Evolutionary conservation across 2,888 invertebrate genomes (phyloP), one percentile per base, ranked within the genome.

Genomic region (Emmelina monodactyla): DNA sequence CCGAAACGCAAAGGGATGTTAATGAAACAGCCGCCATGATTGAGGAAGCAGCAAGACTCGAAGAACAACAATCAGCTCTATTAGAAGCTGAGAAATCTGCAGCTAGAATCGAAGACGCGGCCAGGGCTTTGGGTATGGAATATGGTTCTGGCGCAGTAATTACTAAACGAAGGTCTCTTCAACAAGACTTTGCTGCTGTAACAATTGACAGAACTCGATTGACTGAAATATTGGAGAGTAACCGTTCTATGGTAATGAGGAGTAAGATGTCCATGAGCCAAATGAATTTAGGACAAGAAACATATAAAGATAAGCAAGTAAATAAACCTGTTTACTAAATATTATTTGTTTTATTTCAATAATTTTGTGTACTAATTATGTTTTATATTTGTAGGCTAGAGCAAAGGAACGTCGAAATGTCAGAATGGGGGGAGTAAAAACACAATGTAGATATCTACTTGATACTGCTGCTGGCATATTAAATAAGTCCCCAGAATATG

Each of bases 361-460:
- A n/a, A n/a, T n/a, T n/a, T n/a, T 33, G 28, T 32, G 37, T 35
- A 32, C 37, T 37, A 22, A 33, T 19, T 16, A 37, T 42, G 33
- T 41, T 43, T 48, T 40, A 43, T 46, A 35, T 55, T 70, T 67
- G 37, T 63, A 88, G 87, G 70, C 70, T 14, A 84, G 80, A 63
- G 85, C 83, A 33, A 87, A 84, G 63, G 88, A 87, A 50, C 68
- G 69, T 22, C 79, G 89, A 35, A 71, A 44, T 53, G 66, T 47
- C 47, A 86, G 53, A 65, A 69, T 56, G 52, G 82, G 53, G 55
- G 69, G 34, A 30, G 39, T 79, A 41, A 75, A 68, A 54, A 62
- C 65, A 16, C 71, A 71, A 42, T 88, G 89, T 53, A 82, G 86
- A 41, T 87, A 86, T 58, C 64, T 92, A 1, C 63, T 91, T 40